Base-by-base conservation (phyloP, 1,140 invertebrate species). In the Schlechtendalia chinensis region DNA sequence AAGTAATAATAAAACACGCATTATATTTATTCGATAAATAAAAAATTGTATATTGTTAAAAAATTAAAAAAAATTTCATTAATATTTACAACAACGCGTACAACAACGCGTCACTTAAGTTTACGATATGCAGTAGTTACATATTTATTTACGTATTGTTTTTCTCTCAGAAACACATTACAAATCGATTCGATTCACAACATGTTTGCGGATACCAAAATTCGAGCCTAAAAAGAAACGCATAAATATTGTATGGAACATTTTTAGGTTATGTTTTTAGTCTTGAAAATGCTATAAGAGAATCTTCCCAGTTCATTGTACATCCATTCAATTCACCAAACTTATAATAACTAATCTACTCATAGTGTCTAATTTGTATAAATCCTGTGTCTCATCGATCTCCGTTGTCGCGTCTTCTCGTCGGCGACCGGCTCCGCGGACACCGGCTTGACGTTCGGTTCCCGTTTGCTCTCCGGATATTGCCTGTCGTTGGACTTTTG, bases 401-500 rank as follows among this genome's bases (percentile, higher is more conserved):
- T 61, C 17, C 74, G 54, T 77, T 77, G 58, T 24, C 74, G 56
- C 47, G 45, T 58, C 6, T 47, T 45, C 16, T 27, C 22, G 22
- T 77, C 39, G 6, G 74, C 2, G 12, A 53, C 47, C 3, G 10
- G 27, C 22, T n/a, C n/a, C 39, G 12, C 61, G 8, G 54, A 47
- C 10, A 47, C 39, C 19, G n/a, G 0, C 6, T 75, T 39, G 45
- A 12, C 4, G 11, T 53, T 53, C 19, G 27, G 14, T 47, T 77
- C 56, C 32, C 47, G 56, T 61, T 77, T 77, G 8, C 24, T 59
- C 16, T 59, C 74, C 5, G 58, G 2, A 12, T 77, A 19, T 24
- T 19, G 32, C 27, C 54, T 77, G 6, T 77, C 56, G 19, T 77
- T 81, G 8, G 81, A 81, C 81, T 81, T 81, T 19, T 84, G 81